Percentiles rank a stretch among this genome's conserved stretches.
phyloP scores from a whole-genome alignment of 2,888 invertebrate genomes.

The Adela reaumurella region DNA sequence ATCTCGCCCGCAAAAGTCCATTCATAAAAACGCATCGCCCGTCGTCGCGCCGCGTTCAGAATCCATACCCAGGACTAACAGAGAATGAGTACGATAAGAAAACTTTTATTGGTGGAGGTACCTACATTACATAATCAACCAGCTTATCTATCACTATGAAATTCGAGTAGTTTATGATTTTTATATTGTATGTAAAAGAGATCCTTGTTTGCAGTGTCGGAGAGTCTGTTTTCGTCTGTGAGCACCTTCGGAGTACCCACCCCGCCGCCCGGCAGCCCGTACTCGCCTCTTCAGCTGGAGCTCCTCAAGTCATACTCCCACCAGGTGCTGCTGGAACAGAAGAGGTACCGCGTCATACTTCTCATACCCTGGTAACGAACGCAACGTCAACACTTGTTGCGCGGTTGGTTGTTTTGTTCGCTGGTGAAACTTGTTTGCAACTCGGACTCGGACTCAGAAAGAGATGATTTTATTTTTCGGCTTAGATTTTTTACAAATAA shows the following conservation, averaged over 20 bases:
- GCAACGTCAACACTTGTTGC: too few relatives aligned
- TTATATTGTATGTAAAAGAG: constrained; percentile 8
- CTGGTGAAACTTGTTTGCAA: too few relatives aligned
- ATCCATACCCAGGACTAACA: too few relatives aligned
- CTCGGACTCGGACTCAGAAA: too few relatives aligned
- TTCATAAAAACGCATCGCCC: too few relatives aligned
- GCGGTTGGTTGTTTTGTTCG: too few relatives aligned
- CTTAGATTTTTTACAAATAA: too few relatives aligned
- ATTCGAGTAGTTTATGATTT: constrained; percentile 5
- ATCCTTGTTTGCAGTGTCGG: constrained; percentile 63
- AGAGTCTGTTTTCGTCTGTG: constrained; percentile 64
- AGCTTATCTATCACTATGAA: background rate
- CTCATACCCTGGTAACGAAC: too few relatives aligned
- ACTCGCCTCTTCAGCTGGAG: constrained; percentile 65
- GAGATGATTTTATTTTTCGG: too few relatives aligned
- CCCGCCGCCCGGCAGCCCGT: constrained; percentile 66
- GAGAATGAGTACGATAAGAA: too few relatives aligned
- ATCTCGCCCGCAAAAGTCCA: too few relatives aligned
- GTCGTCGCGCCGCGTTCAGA: too few relatives aligned
- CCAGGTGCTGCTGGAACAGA: constrained; percentile 31
- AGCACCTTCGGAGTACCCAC: constrained; percentile 66
- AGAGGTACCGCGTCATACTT: background rate
- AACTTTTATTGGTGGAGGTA: constrained; percentile 4
- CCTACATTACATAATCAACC: background rate
- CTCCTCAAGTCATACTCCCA: constrained; percentile 55